phyloP scores from a whole-genome alignment of 2,113 vertebrate species.

The Machaerirhynchus nigripectus region DNA sequence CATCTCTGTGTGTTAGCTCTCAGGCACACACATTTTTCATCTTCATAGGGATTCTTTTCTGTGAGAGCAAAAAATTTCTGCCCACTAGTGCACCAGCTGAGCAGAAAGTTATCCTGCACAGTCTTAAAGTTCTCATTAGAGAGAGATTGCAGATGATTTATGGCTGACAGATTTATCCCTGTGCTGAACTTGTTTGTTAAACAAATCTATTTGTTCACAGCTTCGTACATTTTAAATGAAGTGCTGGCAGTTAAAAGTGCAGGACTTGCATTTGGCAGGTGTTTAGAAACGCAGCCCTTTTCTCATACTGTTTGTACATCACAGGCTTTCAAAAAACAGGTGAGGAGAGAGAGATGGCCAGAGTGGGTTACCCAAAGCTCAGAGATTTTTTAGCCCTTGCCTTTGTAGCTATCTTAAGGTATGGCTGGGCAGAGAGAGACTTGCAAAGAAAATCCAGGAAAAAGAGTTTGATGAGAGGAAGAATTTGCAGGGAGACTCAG shows the following conservation, averaged over 20 bases:
- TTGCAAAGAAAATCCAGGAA: neutral
- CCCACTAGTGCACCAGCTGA: neutral
- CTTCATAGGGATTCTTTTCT: neutral
- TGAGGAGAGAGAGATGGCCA: neutral
- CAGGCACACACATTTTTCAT: neutral
- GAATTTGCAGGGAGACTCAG: neutral
- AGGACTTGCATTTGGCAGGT: neutral
- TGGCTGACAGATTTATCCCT: neutral
- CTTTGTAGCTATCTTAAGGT: neutral
- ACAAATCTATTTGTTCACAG: neutral
- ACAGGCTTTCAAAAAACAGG: neutral
- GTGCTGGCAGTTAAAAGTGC: neutral
- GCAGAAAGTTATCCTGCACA: neutral
- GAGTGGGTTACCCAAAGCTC: neutral
- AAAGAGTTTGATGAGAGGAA: neutral
- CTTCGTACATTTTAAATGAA: neutral
- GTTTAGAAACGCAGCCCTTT: neutral
- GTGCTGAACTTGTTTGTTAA: neutral
- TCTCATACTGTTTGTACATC: neutral
- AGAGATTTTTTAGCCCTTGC: neutral
- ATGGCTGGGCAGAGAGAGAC: neutral
- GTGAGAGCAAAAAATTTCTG: neutral
- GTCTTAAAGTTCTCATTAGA: neutral
- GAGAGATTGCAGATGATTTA: neutral
- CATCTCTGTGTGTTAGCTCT: neutral